Conservation (phyloP, 2,797 vertebrate species). For the Epinephelus coioides region DNA sequence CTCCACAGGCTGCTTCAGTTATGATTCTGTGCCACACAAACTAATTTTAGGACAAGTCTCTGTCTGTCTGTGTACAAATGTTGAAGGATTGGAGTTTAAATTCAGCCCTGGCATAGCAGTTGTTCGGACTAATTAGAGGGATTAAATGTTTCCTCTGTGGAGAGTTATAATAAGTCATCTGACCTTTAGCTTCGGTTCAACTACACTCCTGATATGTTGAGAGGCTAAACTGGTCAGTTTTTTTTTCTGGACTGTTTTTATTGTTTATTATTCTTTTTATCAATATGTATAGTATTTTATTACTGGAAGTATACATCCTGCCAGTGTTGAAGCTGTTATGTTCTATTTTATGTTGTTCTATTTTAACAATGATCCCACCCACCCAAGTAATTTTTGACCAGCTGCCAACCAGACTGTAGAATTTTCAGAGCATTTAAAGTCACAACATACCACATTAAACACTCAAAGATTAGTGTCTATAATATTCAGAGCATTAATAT, state of each 20-base stretch:
- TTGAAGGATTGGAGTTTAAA: slow-evolving; percentile 15
- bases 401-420: neutral
- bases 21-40: neutral
- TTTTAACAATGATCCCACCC: neutral
- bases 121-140: slow-evolving; percentile 18
- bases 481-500: no score
- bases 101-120: neutral
- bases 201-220: no score
- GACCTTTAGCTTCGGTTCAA: slow-evolving; percentile 8
- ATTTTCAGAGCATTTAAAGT: no score
- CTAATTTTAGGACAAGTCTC: slow-evolving; percentile 1
- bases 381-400: neutral
- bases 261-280: neutral
- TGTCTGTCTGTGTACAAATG: neutral
- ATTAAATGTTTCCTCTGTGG: slow-evolving; percentile 3
- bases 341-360: neutral
- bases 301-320: neutral
- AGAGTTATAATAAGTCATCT: neutral
- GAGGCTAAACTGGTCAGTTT: neutral
- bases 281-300: neutral
- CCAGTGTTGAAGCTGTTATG: neutral
- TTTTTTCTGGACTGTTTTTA: neutral
- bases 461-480: no score
- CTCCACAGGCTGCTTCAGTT: neutral
- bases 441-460: no score